Base-by-base conservation (phyloP, 2,888 invertebrate species). In the Chrysolina oricalcia region DNA sequence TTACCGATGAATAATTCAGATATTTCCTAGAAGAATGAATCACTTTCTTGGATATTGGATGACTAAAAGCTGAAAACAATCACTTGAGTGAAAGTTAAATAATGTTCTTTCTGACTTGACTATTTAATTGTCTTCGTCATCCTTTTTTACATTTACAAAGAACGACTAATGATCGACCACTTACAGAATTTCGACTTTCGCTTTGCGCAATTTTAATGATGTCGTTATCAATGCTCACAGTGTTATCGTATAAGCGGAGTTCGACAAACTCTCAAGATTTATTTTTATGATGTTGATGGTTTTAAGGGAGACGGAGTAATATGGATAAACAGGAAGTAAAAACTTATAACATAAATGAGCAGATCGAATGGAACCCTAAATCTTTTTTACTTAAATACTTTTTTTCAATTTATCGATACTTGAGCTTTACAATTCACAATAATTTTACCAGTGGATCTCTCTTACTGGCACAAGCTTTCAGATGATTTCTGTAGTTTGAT, bases 201-300 rank as follows among this genome's bases (percentile, higher is more conserved):
- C 53, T 19, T 19, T 21, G 53, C 2, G 19, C 19, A 53, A 21
- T 59, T 59, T 35, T 59, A 59, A 59, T 59, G 23, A 59, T 59
- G 5, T 27, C 19, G 2, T 21, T 59, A 27, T 27, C 5, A 8
- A 6, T 35, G n/a, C n/a, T n/a, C n/a, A n/a, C 59, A 35, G 23
- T 35, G 59, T 15, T 59, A 59, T 59, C 27, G 27, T 8, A n/a
- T n/a, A 27, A 27, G 27, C 5, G 6, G 35, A 6, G 59, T 59
- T 59, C 35, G 10, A 27, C 17, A 15, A 59, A 59, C n/a, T 27
- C 27, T 5, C 2, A 17, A 11, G 50, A 17, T 8, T 2, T 17
- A 59, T 59, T n/a, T n/a, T 13, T 10, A 59, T 59, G n/a, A 59
- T 53, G 11, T 59, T n/a, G n/a, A 59, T 27, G 59, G 23, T 27